Conservation (phyloP, 2,797 vertebrate species). For the Manis crassicaudata region DNA sequence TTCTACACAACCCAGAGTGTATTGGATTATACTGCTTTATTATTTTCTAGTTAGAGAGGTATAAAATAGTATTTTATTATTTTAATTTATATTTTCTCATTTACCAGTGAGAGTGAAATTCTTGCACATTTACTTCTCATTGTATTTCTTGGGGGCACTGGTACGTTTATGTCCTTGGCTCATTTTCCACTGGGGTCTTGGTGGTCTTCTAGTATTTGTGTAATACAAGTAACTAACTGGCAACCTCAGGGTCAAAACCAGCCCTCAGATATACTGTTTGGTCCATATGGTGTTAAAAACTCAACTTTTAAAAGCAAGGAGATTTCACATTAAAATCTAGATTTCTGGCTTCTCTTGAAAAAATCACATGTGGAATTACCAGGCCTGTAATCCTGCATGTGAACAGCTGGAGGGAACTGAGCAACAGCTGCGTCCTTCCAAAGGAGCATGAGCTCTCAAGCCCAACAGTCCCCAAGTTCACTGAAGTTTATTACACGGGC, state of each 20-base stretch:
- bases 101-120: neutral
- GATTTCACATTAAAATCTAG: neutral
- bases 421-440: neutral
- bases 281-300: neutral
- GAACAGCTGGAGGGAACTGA: neutral
- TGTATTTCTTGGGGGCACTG: neutral
- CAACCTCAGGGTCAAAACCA: neutral
- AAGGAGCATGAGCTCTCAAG: neutral
- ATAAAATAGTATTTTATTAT: neutral
- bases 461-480: neutral
- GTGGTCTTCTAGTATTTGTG: neutral
- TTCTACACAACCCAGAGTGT: neutral
- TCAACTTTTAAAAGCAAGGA: neutral
- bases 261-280: neutral
- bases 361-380: neutral
- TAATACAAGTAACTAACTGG: neutral
- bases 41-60: neutral
- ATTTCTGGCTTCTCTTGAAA: constrained; percentile 29
- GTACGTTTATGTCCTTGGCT: neutral
- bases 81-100: neutral
- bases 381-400: neutral
- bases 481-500: neutral
- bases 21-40: neutral
- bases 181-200: neutral
- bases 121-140: neutral